Evolutionary conservation across 2,797 vertebrate genomes (phyloP).

Genomic region (Amblyopsis hoosieri): DNA sequence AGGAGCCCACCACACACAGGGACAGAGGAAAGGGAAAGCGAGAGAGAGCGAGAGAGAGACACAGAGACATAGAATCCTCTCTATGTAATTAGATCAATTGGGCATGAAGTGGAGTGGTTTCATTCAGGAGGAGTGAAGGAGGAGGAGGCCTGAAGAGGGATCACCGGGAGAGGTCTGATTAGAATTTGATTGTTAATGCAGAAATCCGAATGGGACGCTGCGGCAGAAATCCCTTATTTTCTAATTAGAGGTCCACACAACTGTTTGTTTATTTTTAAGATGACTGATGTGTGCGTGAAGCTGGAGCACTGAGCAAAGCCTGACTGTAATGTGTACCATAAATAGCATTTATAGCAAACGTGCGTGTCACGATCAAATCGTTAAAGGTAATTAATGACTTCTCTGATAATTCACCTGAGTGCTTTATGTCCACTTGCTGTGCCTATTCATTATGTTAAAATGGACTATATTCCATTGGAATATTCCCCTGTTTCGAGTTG

Average conservation of each 20-base stretch:
- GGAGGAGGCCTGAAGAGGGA: constrained; percentile 73
- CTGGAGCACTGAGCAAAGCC: constrained; percentile 64
- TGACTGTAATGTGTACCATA: constrained; percentile 72
- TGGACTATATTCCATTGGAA: constrained; percentile 47
- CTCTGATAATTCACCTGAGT: constrained; percentile 79
- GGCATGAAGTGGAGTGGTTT: constrained; percentile 80
- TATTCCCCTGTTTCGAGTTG: constrained; percentile 27
- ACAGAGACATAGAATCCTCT: constrained; percentile 55
- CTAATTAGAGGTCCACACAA: constrained; percentile 69
- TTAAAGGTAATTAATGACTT: constrained; percentile 78
- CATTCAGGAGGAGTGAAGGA: constrained; percentile 66
- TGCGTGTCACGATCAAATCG: constrained; percentile 76
- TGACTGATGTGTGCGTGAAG: constrained; percentile 43
- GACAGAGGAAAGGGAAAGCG: constrained; percentile 47
- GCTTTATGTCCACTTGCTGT: constrained; percentile 70
- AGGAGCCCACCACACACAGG: constrained; percentile 60
- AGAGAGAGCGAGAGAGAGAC: constrained; percentile 46
- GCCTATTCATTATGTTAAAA: constrained; percentile 70
- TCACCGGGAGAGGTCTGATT: constrained; percentile 77
- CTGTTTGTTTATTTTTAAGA: constrained; percentile 65
- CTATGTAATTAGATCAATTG: constrained; percentile 85
- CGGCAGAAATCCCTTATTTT: constrained; percentile 69
- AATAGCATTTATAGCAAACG: constrained; percentile 82
- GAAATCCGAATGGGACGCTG: constrained; percentile 54
- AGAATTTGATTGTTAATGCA: constrained; percentile 75